Evolutionary conservation across 2,113 vertebrate species (phyloP), one percentile per base, ranked within the genome.

Genomic region (Neofelis nebulosa): DNA sequence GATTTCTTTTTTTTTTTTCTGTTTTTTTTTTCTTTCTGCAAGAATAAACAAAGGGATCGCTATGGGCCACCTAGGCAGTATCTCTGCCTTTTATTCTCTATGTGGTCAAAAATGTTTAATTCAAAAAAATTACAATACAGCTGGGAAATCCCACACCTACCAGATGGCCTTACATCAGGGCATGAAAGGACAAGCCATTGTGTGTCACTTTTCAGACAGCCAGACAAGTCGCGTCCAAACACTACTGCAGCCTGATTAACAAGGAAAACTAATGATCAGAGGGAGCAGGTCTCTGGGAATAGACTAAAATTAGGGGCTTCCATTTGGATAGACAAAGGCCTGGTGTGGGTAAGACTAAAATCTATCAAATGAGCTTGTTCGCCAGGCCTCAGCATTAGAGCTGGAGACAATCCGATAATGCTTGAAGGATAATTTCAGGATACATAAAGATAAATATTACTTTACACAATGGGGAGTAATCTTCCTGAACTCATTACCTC

Each of bases 81-180:
- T 61, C 74, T 92, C 63, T 50, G 57, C 38, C 83, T 29, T 65
- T 95, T 50, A 73, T 94, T 95, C 50, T 91, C 87, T 81, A 12
- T 71, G 21, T 84, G 25, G 69, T 80, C 41, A 90, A 95, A 96
- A 95, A 68, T 83, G n/a, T 83, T 96, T 92, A 93, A 94, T 97
- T 96, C n/a, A 79, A 74, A 87, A 90, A 71, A 57, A 95, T 81
- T 79, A 69, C n/a, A 86, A 79, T 93, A 76, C 68, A 90, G 41
- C 91, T 96, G 55, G 66, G 88, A 94, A 94, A 45, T 61, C 66
- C 63, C n/a, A 11, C 41, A 57, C 21, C n/a, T 78, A 45, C 81
- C 91, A 97, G 91, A 65, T 83, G 78, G 68, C 68, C 74, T 88
- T 73, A 81, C 74, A 41, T 52, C 68, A n/a, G 65, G 18, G 31